These are phyloP conservation scores for Hypsopygia costalis DNA, from an alignment of 2,888 invertebrate genomes.

Conservation along the genomic window DNA sequence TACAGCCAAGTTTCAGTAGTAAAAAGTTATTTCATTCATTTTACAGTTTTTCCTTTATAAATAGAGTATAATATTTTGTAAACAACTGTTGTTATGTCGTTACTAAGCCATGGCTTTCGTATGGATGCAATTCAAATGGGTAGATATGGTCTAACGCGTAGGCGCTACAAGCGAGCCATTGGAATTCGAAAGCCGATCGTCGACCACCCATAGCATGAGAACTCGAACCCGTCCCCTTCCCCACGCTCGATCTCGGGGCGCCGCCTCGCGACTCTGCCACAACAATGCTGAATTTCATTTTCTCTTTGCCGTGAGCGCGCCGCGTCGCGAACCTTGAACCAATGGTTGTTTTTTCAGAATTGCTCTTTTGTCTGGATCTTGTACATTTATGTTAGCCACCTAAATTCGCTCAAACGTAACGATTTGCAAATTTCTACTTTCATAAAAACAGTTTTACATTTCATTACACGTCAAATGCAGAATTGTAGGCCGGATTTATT, in stretches of 20 bases:
- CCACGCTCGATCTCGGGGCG: constrained; percentile 64
- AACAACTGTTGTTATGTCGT: neutral
- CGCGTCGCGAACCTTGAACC: constrained; percentile 35
- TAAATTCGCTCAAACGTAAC: too few relatives aligned
- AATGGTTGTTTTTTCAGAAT: constrained; percentile 22
- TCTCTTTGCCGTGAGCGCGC: constrained; percentile 52
- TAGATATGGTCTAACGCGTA: constrained; percentile 51
- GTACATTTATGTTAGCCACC: constrained; percentile 1
- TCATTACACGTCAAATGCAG: too few relatives aligned
- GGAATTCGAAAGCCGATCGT: constrained; percentile 79
- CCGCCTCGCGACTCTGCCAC: constrained; percentile 72
- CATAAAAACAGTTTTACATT: too few relatives aligned
- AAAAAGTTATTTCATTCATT: neutral
- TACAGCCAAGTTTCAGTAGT: constrained; percentile 16
- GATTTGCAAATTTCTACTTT: too few relatives aligned
- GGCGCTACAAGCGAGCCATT: constrained; percentile 75
- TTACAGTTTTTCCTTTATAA: neutral
- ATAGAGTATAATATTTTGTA: too few relatives aligned
- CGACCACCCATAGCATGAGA: constrained; percentile 80
- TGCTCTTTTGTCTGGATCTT: constrained; percentile 4
- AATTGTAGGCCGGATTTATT: too few relatives aligned
- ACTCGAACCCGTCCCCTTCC: constrained; percentile 72
- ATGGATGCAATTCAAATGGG: constrained; percentile 17
- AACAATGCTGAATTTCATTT: constrained; percentile 77
- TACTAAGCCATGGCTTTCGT: constrained; percentile 10